Base-by-base conservation (phyloP, 2,888 invertebrate genomes). In the Flexamia atlantica region DNA sequence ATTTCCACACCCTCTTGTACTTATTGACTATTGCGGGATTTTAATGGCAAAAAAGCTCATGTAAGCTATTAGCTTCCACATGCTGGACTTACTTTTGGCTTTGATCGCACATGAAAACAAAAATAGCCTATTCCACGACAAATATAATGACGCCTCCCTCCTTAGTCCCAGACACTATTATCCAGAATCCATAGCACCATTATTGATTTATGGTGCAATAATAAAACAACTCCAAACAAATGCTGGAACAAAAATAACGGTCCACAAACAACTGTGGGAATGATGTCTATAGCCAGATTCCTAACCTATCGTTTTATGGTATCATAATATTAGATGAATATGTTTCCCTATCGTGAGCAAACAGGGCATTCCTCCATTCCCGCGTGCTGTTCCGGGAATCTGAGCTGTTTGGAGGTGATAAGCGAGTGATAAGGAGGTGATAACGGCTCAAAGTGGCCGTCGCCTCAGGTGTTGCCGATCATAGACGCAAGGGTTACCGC, bases 301-400 rank as follows among this genome's bases (percentile, higher is more conserved):
- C 72, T 72, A 42, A 72, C 64, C 72, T 79, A 57, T 79, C 50
- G 79, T 50, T 79, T 79, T 79, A 79, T 79, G 79, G 79, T 79
- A 79, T 79, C 79, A 79, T 30, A 79, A 50, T 57, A 79, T 57
- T 79, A 79, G 57, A 79, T 32, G 79, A 57, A 79, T 57, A 79
- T 79, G 50, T 79, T 79, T 79, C 79, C 79, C 50, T 79, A 79
- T 57, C 79, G 79, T 76, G 20, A 76, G 76, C 50, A 46, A 76
- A 76, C 76, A 76, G 14, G 42, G 42, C 25, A 25, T 36, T n/a
- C n/a, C n/a, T n/a, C n/a, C 23, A 23, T 32, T n/a, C 76, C 76
- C 28, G 50, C 76, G 76, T 76, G 42, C 46, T 23, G 76, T 40
- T 46, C 76, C 36, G n/a, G 32, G 70, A 40, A 40, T 40, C 70